These are phyloP conservation scores for Channa argus DNA, from an alignment of 2,113 vertebrate species.

Conservation along the genomic window DNA sequence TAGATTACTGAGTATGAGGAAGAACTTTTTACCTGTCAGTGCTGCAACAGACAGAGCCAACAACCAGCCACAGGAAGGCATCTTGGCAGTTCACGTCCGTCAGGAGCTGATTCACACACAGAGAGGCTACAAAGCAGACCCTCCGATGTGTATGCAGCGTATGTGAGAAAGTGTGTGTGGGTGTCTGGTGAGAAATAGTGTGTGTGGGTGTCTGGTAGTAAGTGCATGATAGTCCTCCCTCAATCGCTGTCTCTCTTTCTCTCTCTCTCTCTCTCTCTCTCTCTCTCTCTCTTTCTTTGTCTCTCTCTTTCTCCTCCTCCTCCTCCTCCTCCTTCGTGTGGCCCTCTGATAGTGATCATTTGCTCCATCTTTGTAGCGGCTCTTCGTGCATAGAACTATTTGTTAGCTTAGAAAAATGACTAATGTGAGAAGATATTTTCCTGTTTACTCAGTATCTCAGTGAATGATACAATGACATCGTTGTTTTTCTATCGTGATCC, in stretches of 20 bases:
- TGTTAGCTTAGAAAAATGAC: constrained; percentile 40
- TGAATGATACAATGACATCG: not conserved
- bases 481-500: not conserved
- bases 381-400: constrained; percentile 34
- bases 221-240: constrained; percentile 53
- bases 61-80: constrained; percentile 71
- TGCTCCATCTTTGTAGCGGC: constrained; percentile 49
- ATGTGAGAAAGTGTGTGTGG: constrained; percentile 56
- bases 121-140: constrained; percentile 54
- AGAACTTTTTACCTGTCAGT: constrained; percentile 75
- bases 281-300: constrained; percentile 35
- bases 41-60: constrained; percentile 68
- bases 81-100: constrained; percentile 56
- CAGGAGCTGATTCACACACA: constrained; percentile 55
- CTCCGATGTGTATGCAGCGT: constrained; percentile 49
- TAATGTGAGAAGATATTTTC: not conserved
- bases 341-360: constrained; percentile 64
- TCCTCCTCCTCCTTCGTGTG: not conserved
- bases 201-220: constrained; percentile 56
- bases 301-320: constrained; percentile 62
- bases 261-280: constrained; percentile 35
- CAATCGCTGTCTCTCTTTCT: constrained; percentile 13
- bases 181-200: constrained; percentile 46
- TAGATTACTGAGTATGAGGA: constrained; percentile 22
- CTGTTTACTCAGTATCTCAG: not conserved